phyloP scores from a whole-genome alignment of 2,797 vertebrate species.

The Mormyrops boulengeri region DNA sequence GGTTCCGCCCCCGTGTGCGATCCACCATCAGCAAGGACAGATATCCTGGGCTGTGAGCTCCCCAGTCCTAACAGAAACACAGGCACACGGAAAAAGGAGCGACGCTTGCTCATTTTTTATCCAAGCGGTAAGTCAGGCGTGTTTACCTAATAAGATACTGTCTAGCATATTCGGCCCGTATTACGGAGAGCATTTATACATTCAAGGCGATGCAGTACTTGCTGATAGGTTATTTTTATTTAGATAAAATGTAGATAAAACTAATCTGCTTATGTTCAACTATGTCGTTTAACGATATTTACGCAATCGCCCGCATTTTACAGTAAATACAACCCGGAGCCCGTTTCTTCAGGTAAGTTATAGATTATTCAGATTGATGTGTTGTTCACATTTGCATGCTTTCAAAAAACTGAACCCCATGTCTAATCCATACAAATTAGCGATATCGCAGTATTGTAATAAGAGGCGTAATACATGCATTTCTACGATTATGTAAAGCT shows the following conservation, averaged over 20 bases:
- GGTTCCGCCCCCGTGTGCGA: not conserved
- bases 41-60: not conserved
- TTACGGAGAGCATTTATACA: not conserved
- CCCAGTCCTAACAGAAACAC: not conserved
- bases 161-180: not conserved
- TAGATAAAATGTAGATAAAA: not conserved
- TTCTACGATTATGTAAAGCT: not conserved
- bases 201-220: not conserved
- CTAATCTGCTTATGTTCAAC: not conserved
- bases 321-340: not conserved
- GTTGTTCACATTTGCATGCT: not conserved
- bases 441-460: not conserved
- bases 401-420: not conserved
- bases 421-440: not conserved
- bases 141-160: not conserved
- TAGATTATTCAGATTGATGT: not conserved
- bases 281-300: not conserved
- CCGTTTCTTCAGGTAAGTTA: not conserved
- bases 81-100: not conserved
- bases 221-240: not conserved
- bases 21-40: not conserved
- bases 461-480: not conserved
- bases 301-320: not conserved
- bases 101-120: not conserved
- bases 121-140: not conserved